Evolutionary conservation across 1,140 invertebrate species (phyloP), one percentile per base, ranked within the genome.

Genomic region (Pygmarrhopalites habei): DNA sequence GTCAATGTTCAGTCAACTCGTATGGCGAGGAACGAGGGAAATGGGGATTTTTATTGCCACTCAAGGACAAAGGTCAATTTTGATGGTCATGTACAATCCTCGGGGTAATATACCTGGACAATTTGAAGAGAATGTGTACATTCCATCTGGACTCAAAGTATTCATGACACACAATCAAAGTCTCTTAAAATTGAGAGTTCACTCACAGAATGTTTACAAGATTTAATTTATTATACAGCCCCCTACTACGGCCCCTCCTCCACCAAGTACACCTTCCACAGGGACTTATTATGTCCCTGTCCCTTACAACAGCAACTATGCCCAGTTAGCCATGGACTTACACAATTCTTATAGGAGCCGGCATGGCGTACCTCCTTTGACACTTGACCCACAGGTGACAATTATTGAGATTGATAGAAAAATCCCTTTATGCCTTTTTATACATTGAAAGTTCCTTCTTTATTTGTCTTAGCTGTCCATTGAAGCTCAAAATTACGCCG

Each of bases 1-100:
- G 14, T 53, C 51, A 25, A 53, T 26, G 7, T 53, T 53, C 26
- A 26, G 21, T 53, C 55, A 58, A 39, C 1, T 64, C 15, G 56
- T 64, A 4, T 64, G 62, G 62, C 57, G 56, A 51, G 21, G 28
- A 19, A 49, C 62, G 5, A 51, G 17, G 10, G 29, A 49, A 29
- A 4, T 64, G 21, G 62, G 62, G 19, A 28, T 58, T 19, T 55
- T 55, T 35, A 32, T 64, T 19, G 62, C 51, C 19, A 19, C 10
- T 2, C 23, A 35, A 41, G 56, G 55, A 2, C 39, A 35, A 7
- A 26, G 43, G 2, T 47, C 56, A n/a, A 46, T 64, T 10, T 43
- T 64, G 17, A 56, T 64, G 5, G 55, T 28, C 2, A 58, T 47
- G 28, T 64, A 64, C 26, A 30, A 17, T 10, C 62, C 62, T 14